Conservation (phyloP, 2,797 vertebrate species). For the Pithecia hirsuta region DNA sequence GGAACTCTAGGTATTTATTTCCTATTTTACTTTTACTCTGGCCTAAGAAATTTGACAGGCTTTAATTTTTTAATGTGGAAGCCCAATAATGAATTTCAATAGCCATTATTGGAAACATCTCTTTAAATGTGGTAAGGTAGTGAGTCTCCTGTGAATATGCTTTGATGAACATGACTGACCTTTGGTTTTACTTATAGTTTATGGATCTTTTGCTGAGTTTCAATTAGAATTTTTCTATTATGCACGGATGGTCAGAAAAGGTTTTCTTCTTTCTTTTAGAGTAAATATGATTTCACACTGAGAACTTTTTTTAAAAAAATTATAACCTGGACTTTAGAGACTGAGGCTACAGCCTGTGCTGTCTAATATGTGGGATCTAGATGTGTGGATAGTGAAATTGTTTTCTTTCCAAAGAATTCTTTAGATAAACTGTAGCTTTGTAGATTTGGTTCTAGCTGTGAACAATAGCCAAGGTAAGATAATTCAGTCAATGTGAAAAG, state of each 20-base stretch:
- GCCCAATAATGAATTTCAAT: not conserved
- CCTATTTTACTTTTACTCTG: not conserved
- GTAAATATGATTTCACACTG: slow-evolving; percentile 28
- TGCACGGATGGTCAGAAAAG: not conserved
- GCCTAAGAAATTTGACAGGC: not conserved
- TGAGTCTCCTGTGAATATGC: not conserved
- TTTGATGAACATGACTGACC: not conserved
- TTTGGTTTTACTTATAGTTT: not conserved
- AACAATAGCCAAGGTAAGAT: slow-evolving; percentile 85
- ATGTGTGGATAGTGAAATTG: slow-evolving; percentile 57
- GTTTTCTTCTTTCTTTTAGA: slow-evolving; percentile 42
- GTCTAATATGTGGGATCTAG: slow-evolving; percentile 66
- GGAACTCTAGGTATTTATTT: not conserved
- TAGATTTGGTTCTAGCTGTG: slow-evolving; percentile 75
- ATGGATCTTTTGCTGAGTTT: not conserved
- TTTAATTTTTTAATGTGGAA: slow-evolving; percentile 52
- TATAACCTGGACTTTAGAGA: slow-evolving; percentile 46
- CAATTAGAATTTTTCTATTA: slow-evolving; percentile 40
- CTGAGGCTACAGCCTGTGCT: slow-evolving; percentile 44
- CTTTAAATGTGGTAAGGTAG: slow-evolving; percentile 26
- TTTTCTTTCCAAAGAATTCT: slow-evolving; percentile 77
- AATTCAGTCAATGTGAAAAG: slow-evolving; percentile 82
- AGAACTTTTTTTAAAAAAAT: not conserved
- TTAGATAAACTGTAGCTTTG: slow-evolving; percentile 83
- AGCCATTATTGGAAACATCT: slow-evolving; percentile 18